These are phyloP conservation scores for Parotocinclus haroldoi DNA, from an alignment of 2,797 vertebrate species.

Conservation along the genomic window DNA sequence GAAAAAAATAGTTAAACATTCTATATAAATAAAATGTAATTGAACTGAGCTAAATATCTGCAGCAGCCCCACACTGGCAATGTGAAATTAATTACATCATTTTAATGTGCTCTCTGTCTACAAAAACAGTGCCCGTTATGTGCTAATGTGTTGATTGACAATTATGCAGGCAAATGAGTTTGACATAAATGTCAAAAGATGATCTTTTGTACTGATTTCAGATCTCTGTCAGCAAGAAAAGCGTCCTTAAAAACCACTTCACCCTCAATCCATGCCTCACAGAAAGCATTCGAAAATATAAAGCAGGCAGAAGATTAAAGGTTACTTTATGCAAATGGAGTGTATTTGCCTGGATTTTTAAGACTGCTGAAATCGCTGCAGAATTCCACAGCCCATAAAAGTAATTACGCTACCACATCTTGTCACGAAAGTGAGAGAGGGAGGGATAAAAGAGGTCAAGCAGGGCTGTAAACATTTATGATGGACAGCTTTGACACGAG, in stretches of 20 bases:
- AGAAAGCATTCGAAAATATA: constrained; percentile 12
- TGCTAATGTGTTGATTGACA: constrained; percentile 36
- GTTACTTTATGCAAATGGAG: constrained; percentile 65
- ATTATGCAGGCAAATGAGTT: constrained; percentile 44
- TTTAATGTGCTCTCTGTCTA: no score
- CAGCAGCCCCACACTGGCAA: no score
- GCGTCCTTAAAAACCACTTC: constrained; percentile 27
- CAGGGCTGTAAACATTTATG: constrained; percentile 47
- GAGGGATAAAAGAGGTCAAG: constrained; percentile 39
- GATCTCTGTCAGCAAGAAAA: constrained; percentile 37
- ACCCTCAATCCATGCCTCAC: constrained; percentile 10
- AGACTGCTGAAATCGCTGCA: constrained; percentile 59
- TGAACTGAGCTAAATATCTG: no score
- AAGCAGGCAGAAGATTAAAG: constrained; percentile 57
- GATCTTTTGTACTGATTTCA: constrained; percentile 45
- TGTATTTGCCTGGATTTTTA: constrained; percentile 61
- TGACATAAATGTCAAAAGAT: constrained; percentile 42
- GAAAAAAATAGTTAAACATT: no score
- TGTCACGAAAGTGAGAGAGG: constrained; percentile 3
- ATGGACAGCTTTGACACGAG: constrained; percentile 49
- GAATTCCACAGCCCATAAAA: constrained; percentile 59
- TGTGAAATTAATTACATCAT: no score
- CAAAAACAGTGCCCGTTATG: not conserved
- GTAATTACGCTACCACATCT: constrained; percentile 68
- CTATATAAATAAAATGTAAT: no score